Evolutionary conservation across 2,888 invertebrate species (phyloP).

Genomic region (Eristalis tenax): DNA sequence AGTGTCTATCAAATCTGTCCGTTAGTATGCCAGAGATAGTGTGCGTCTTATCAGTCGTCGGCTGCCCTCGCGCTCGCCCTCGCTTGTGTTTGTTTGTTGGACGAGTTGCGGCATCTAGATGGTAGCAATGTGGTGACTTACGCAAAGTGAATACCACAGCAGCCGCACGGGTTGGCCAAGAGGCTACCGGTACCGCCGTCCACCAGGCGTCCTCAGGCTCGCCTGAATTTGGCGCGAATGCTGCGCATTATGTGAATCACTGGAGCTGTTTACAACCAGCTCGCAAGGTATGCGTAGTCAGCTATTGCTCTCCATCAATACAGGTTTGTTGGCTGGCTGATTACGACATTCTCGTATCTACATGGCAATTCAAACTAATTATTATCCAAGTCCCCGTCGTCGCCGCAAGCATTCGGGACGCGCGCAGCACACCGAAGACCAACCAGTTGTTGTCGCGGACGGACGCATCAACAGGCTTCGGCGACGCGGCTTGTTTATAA

Average conservation of each 20-base stretch:
- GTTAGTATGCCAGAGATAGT: background rate
- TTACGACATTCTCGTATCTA: constrained; percentile 61
- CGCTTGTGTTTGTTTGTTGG: background rate
- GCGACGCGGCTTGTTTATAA: constrained; percentile 51
- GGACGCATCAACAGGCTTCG: background rate
- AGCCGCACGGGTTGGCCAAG: constrained; percentile 13
- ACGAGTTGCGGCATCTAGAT: background rate
- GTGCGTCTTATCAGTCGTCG: background rate
- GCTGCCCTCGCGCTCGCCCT: too few species aligned
- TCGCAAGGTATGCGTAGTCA: background rate
- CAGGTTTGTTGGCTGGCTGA: constrained; percentile 56
- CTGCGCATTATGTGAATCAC: constrained; percentile 59
- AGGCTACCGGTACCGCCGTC: background rate
- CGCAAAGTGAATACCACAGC: constrained; percentile 56
- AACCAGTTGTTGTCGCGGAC: background rate
- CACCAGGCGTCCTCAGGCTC: background rate
- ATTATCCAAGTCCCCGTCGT: constrained; percentile 30
- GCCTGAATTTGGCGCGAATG: constrained; percentile 55
- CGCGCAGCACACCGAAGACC: constrained; percentile 12
- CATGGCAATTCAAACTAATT: constrained; percentile 68
- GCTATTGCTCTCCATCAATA: constrained; percentile 32
- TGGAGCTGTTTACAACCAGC: constrained; percentile 46
- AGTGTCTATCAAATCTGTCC: background rate
- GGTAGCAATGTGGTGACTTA: constrained; percentile 24
- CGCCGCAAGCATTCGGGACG: background rate